A percentile compares a stretch with the other conserved stretches of the same genome.
phyloP scores from a whole-genome alignment of 2,888 invertebrate species.

The Drosophila affinis region DNA sequence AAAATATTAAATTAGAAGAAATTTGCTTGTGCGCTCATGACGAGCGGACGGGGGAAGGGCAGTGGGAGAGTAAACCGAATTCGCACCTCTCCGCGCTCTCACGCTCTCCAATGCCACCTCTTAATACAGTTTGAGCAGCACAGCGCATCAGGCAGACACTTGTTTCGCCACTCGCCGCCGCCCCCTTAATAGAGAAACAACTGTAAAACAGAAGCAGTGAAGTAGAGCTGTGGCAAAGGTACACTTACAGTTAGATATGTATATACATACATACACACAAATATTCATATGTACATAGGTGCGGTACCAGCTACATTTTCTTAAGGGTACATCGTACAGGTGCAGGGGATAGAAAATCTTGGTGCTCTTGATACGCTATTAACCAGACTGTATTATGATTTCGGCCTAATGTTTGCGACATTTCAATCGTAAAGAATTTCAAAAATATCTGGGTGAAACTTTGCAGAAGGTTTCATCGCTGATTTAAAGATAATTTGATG shows the following conservation, averaged over 20 bases:
- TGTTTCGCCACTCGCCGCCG: neutral
- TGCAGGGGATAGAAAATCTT: neutral
- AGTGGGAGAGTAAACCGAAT: conserved; percentile 25
- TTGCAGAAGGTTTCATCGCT: neutral
- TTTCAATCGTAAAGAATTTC: neutral
- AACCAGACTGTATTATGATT: neutral
- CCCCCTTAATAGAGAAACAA: neutral
- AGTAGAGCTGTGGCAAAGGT: neutral
- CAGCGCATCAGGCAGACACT: conserved; percentile 1
- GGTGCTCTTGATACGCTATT: neutral
- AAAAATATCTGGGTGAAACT: neutral
- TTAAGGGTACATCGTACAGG: neutral
- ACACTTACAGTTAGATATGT: neutral
- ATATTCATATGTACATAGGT: neutral
- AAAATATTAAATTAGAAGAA: conserved; percentile 78
- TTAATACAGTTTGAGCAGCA: neutral
- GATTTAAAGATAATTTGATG: neutral
- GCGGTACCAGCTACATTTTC: neutral
- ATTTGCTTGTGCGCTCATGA: conserved; percentile 67
- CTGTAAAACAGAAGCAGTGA: neutral
- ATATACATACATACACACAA: neutral
- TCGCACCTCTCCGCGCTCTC: conserved; percentile 7
- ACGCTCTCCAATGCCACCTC: neutral
- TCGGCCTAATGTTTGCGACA: neutral
- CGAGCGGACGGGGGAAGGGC: neutral